phyloP scores from a whole-genome alignment of 2,888 invertebrate species.

The Hypolimnas misippus region DNA sequence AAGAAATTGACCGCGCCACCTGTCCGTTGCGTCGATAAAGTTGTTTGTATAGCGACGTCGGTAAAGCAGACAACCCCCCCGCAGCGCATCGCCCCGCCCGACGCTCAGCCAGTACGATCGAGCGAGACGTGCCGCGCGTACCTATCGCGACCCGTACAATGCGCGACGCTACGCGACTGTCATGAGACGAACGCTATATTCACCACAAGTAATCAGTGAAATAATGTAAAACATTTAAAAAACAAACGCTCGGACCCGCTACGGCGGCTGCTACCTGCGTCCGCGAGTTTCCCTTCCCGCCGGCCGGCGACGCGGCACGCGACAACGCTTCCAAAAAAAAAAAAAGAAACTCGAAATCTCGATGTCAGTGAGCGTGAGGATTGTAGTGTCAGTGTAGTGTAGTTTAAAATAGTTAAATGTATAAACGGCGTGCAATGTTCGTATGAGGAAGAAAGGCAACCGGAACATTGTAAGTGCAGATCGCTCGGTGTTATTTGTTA shows the following conservation, averaged over 20 bases:
- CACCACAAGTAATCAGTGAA: constrained; percentile 76
- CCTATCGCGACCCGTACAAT: constrained; percentile 57
- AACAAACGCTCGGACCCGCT: constrained; percentile 75
- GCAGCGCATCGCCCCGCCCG: constrained; percentile 56
- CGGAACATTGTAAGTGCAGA: constrained; percentile 81
- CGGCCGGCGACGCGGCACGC: constrained; percentile 86
- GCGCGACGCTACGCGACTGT: constrained; percentile 72
- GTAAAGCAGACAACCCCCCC: constrained; percentile 59
- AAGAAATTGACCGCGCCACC: constrained; percentile 56
- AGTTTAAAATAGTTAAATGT: constrained; percentile 82
- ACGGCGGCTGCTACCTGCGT: constrained; percentile 84
- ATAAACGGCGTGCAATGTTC: constrained; percentile 83
- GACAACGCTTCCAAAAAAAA: constrained; percentile 76
- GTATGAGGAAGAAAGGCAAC: constrained; percentile 83
- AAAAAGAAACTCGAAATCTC: constrained; percentile 61
- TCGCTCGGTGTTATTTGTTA: constrained; percentile 63
- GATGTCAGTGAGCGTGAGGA: constrained; percentile 77
- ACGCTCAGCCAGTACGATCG: constrained; percentile 74
- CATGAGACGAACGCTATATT: constrained; percentile 70
- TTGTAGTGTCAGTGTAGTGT: constrained; percentile 79
- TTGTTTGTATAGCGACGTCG: constrained; percentile 48
- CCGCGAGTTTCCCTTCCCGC: constrained; percentile 82
- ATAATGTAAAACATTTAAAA: constrained; percentile 83
- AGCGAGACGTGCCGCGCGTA: constrained; percentile 75
- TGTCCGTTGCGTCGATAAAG: constrained; percentile 63